Conservation (phyloP, 2,888 invertebrate species). For the Sminthurides aquaticus region DNA sequence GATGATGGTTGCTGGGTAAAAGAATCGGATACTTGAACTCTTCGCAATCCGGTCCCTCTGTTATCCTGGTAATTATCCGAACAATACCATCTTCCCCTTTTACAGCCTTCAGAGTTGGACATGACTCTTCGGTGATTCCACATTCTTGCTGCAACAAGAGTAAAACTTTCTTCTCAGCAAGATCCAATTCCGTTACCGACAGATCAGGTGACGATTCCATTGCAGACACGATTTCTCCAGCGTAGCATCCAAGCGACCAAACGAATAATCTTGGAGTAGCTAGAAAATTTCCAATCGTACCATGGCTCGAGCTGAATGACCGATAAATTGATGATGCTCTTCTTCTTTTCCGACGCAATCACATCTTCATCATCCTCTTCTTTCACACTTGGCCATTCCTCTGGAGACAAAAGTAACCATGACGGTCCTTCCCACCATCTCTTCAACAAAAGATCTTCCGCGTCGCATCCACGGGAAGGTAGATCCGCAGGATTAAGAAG, state of each 20-base stretch:
- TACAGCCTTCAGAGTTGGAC: not conserved
- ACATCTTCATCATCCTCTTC: too few species aligned
- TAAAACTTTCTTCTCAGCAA: not conserved
- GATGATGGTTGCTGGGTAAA: conserved; percentile 4
- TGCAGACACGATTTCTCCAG: too few species aligned
- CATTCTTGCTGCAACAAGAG: not conserved
- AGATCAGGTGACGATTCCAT: not conserved
- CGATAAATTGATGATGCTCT: too few species aligned
- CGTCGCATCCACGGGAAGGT: conserved; percentile 37
- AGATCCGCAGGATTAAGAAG: conserved; percentile 42
- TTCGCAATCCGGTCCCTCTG: not conserved
- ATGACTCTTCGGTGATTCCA: not conserved
- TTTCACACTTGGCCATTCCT: too few species aligned
- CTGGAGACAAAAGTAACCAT: too few species aligned
- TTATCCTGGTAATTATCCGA: conserved; percentile 6
- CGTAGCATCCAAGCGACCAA: too few species aligned
- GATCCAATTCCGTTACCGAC: not conserved
- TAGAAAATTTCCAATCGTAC: not conserved
- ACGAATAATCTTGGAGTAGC: too few species aligned
- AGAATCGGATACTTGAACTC: conserved; percentile 16
- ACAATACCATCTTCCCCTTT: conserved; percentile 6
- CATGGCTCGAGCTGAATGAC: too few species aligned
- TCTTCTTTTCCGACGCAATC: too few species aligned
- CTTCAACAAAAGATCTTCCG: too few species aligned
- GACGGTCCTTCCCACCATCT: too few species aligned